Evolutionary conservation across 1,140 invertebrate genomes (phyloP).

Genomic region (Bombus affinis): DNA sequence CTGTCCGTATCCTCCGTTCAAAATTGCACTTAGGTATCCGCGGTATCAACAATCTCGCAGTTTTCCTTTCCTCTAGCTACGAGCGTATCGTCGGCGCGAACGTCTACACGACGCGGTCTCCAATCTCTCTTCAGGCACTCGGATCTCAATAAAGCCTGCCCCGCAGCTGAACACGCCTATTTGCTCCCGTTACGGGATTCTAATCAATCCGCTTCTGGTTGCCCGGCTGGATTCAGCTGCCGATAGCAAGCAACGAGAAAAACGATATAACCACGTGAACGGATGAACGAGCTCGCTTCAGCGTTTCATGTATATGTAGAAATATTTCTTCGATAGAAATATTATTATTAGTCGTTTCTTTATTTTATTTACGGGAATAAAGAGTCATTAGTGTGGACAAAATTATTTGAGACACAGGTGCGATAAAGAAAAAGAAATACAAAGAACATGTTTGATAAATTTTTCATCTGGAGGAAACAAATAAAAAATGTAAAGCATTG

Average conservation of each 20-base stretch:
- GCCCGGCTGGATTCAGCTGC: neutral
- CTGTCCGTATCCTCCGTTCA: neutral
- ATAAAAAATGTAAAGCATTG: no score
- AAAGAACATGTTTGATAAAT: no score
- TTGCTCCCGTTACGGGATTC: constrained; percentile 6
- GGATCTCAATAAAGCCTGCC: constrained; percentile 20
- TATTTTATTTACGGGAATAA: no score
- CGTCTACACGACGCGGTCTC: neutral
- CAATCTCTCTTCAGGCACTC: constrained; percentile 11
- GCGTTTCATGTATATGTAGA: no score
- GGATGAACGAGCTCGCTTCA: no score
- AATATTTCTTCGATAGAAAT: no score
- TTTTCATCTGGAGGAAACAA: no score
- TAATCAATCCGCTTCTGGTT: constrained; percentile 4
- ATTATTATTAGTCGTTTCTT: no score
- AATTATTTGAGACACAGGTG: no score
- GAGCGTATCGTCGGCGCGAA: neutral
- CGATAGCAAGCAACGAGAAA: neutral
- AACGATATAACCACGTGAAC: neutral
- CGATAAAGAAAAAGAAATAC: no score
- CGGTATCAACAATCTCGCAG: constrained; percentile 1
- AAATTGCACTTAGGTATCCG: constrained; percentile 3
- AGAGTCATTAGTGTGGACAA: no score
- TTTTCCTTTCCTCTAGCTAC: neutral
- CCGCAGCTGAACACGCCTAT: neutral